Evolutionary conservation across 2,113 vertebrate genomes (phyloP).

Genomic region (Hoplias malabaricus): DNA sequence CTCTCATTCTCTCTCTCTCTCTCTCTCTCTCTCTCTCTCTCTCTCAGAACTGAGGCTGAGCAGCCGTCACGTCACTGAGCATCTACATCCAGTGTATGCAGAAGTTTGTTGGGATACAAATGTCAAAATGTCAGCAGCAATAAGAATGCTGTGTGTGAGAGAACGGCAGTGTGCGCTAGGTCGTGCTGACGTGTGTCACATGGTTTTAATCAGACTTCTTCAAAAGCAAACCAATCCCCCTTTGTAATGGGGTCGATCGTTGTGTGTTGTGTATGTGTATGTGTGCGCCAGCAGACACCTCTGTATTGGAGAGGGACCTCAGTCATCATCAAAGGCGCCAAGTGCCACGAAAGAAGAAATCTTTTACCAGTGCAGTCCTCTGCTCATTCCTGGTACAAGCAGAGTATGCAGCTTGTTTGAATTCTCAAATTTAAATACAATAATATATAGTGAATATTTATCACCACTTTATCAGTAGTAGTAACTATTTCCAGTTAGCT

Average conservation of each 20-base stretch:
- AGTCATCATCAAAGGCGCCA: neutral
- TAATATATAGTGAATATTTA: too few relatives aligned
- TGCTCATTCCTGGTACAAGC: neutral
- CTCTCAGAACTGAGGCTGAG: neutral
- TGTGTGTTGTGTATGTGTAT: too few relatives aligned
- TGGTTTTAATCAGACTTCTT: constrained; percentile 32
- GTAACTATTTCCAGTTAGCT: too few relatives aligned
- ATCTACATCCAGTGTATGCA: constrained; percentile 18
- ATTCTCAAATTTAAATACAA: too few relatives aligned
- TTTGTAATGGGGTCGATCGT: neutral
- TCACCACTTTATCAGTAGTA: too few relatives aligned
- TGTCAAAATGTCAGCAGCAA: constrained; percentile 44
- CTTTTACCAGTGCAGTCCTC: neutral
- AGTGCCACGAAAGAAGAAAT: neutral
- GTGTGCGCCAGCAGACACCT: neutral
- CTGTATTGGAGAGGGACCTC: neutral
- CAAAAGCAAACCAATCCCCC: constrained; percentile 5
- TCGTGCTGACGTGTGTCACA: constrained; percentile 40
- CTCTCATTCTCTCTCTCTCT: neutral
- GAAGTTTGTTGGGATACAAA: constrained; percentile 39
- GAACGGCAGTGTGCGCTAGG: constrained; percentile 5
- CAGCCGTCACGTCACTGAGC: constrained; percentile 9
- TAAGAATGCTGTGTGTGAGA: constrained; percentile 17
- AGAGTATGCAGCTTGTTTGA: neutral
- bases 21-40: neutral